Conservation (phyloP, 2,888 invertebrate genomes). For the Aspidapion aeneum region DNA sequence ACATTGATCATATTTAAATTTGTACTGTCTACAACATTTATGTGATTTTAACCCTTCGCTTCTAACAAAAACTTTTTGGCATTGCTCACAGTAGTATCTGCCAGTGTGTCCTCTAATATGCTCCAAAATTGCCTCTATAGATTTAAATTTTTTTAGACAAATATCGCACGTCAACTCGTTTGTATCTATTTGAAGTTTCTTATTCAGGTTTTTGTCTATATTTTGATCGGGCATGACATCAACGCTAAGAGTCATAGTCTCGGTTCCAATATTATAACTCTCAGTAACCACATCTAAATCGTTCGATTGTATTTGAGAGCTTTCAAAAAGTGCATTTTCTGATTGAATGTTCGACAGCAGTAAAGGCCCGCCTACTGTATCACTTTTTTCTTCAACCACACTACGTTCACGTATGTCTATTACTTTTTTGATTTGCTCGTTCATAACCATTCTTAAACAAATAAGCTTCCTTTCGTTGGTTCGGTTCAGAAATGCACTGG, state of each 20-base stretch:
- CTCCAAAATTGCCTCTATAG: slow-evolving; percentile 30
- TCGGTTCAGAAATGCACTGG: too few species aligned
- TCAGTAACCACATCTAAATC: slow-evolving; percentile 32
- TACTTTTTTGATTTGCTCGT: too few species aligned
- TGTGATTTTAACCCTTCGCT: slow-evolving; percentile 46
- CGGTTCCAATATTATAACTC: slow-evolving; percentile 35
- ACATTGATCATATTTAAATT: slow-evolving; percentile 32
- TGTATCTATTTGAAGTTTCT: too few species aligned
- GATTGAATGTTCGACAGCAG: slow-evolving; percentile 36
- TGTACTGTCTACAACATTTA: slow-evolving; percentile 36
- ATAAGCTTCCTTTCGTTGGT: too few species aligned
- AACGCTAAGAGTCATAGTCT: slow-evolving; percentile 36
- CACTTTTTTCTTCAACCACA: too few species aligned
- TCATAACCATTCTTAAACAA: too few species aligned
- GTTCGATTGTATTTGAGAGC: slow-evolving; percentile 31
- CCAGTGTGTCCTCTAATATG: slow-evolving; percentile 54
- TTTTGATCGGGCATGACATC: too few species aligned
- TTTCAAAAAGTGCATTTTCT: slow-evolving; percentile 36
- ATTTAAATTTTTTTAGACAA: slow-evolving; percentile 40
- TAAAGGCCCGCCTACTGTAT: slow-evolving; percentile 38
- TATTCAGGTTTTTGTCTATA: too few species aligned
- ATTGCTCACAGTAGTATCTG: slow-evolving; percentile 48
- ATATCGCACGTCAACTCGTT: slow-evolving; percentile 42
- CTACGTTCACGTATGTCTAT: too few species aligned
- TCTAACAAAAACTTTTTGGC: slow-evolving; percentile 48